A percentile compares a stretch with the other conserved stretches of the same genome.
Conservation (phyloP, 2,888 invertebrate genomes). For the Theristus sp. region DNA sequence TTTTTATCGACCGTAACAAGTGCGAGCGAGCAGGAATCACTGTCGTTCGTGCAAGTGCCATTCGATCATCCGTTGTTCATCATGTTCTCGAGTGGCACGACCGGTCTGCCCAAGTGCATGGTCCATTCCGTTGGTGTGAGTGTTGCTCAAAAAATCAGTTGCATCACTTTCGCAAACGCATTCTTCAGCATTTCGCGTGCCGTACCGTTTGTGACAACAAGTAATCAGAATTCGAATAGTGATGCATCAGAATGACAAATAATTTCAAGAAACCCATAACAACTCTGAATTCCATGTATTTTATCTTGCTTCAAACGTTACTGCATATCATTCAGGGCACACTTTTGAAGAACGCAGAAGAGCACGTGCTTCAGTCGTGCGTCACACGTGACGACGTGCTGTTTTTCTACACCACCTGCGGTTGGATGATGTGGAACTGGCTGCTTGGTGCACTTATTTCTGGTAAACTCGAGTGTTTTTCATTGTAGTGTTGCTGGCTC, state of each 20-base stretch:
- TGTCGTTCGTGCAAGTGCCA: conserved; percentile 36
- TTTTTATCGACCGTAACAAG: too few species aligned
- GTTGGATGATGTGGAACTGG: conserved; percentile 48
- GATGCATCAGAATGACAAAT: too few species aligned
- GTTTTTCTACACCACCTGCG: conserved; percentile 41
- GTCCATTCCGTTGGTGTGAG: conserved; percentile 41
- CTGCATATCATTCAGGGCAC: conserved; percentile 36
- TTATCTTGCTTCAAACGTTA: too few species aligned
- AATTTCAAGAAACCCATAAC: too few species aligned
- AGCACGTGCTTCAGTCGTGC: conserved; percentile 39
- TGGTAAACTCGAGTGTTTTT: too few species aligned
- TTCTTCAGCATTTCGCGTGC: too few species aligned
- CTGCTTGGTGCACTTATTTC: conserved; percentile 34
- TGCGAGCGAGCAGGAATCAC: conserved; percentile 12
- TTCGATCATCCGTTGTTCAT: conserved; percentile 41
- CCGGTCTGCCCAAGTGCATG: conserved; percentile 42
- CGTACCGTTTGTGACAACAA: too few species aligned
- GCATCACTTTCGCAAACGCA: too few species aligned
- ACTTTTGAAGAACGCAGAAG: conserved; percentile 39
- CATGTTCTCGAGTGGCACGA: conserved; percentile 43
- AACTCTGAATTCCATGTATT: too few species aligned
- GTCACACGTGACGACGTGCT: conserved; percentile 35
- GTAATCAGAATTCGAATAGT: too few species aligned
- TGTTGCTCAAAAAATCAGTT: too few species aligned
- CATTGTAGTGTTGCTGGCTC: not conserved